Base-by-base conservation (phyloP, 1,140 invertebrate species). In the Asbolus verrucosus region DNA sequence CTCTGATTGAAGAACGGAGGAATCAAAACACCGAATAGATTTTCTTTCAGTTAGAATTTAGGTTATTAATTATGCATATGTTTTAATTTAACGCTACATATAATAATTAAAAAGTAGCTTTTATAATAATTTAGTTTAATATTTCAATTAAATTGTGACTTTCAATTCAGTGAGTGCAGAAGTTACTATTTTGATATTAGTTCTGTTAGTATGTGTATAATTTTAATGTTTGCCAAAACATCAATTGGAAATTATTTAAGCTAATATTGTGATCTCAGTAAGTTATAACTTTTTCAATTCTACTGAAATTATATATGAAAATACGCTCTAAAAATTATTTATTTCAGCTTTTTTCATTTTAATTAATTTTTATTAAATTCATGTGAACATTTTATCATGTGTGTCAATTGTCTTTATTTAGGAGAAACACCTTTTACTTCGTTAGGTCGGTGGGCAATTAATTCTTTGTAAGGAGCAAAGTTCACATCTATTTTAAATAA, bases 1-100 rank as follows among this genome's bases (percentile, higher is more conserved):
- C 77, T 0, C 67, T 81, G 21, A 70, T 80, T 1, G 79, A 79
- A 71, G 79, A 80, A 31, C 65, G 80, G 39, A 65, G 71, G 30
- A 76, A 73, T 67, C 80, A 81, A 62, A 62, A 62, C 14, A 62
- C 30, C 36, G 46, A 62, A 62, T 62, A 13, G 14, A 21, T 6
- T 62, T 4, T 41, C n/a, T 13, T 62, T 62, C 59, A 62, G n/a
- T 62, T 54, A 54, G 46, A 36, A 18, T 62, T 62, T 62, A 38
- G 19, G n/a, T n/a, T 15, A 30, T 39, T 62, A 36, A 38, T 33
- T 39, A 62, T 62, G 30, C 36, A 62, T 38, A 62, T 16, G 36
- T 11, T 15, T 39, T 62, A 62, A 38, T 62, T 38, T 33, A n/a
- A n/a, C n/a, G n/a, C n/a, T n/a, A n/a, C n/a, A n/a, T n/a, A n/a